These are phyloP conservation scores for Acleris cristana DNA, from an alignment of 2,888 invertebrate species.

Conservation along the genomic window DNA sequence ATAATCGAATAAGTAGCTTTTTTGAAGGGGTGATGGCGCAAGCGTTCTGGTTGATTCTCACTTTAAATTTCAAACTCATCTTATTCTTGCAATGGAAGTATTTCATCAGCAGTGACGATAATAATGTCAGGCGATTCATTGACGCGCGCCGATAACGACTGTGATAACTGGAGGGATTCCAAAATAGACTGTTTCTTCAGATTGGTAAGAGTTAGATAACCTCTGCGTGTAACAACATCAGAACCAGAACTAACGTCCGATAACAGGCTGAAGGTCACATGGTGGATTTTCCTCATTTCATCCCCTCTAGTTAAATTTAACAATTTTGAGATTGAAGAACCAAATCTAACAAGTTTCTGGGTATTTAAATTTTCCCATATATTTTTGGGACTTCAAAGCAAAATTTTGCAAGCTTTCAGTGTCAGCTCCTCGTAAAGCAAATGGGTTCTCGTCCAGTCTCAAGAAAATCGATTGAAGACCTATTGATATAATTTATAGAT, in stretches of 20 bases:
- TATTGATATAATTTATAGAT: too few relatives aligned
- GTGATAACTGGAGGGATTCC: slow-evolving; percentile 21
- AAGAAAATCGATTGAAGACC: too few relatives aligned
- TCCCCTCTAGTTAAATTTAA: neutral
- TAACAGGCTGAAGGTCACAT: slow-evolving; percentile 13
- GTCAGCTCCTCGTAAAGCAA: too few relatives aligned
- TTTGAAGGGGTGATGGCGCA: slow-evolving; percentile 11
- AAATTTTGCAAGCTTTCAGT: too few relatives aligned
- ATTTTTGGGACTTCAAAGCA: too few relatives aligned
- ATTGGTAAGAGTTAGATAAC: slow-evolving; percentile 28
- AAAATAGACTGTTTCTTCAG: slow-evolving; percentile 31
- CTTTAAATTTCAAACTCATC: slow-evolving; percentile 1
- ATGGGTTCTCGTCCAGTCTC: too few relatives aligned
- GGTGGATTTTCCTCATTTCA: slow-evolving; percentile 16
- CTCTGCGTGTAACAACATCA: slow-evolving; percentile 14
- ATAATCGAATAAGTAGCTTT: slow-evolving; percentile 15
- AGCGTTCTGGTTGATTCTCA: slow-evolving; percentile 4
- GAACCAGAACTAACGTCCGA: slow-evolving; percentile 27
- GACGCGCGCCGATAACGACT: slow-evolving; percentile 24
- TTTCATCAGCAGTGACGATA: slow-evolving; percentile 33
- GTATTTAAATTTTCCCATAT: too few relatives aligned
- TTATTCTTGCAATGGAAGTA: slow-evolving; percentile 20
- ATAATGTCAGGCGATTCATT: slow-evolving; percentile 33
- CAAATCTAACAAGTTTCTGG: too few relatives aligned
- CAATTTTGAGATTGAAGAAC: too few relatives aligned